Base-by-base conservation (phyloP, 2,888 invertebrate genomes). In the Noctua janthina region DNA sequence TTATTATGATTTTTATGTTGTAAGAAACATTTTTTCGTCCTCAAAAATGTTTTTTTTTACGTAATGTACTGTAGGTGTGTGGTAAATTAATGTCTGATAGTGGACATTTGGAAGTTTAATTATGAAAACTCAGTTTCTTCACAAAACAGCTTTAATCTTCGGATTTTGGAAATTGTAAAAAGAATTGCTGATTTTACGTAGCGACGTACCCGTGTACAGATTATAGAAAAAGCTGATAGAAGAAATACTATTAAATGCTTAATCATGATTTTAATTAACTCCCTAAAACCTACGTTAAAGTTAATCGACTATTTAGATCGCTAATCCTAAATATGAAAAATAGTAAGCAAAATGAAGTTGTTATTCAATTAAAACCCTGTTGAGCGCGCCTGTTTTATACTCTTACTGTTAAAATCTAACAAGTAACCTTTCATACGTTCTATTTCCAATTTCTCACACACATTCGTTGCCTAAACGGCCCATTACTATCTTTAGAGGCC, bases 401-500 rank as follows among this genome's bases (percentile, higher is more conserved):
- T 15, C 6, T 6, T 56, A 2, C 11, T 56, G 23, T 43, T 7
- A 29, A 70, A 20, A 39, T 49, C 11, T 10, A n/a, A n/a, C 8
- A 13, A 35, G 8, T n/a, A 81, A 59, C 5, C 23, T 76, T n/a
- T 23, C 17, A 56, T n/a, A 51, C 43, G n/a, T 43, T 66, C 0
- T 43, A 62, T 71, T 39, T 67, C n/a, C 23, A n/a, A 70, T 35
- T 68, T 78, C 54, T 39, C 59, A 13, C 56, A 67, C 64, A 70
- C 13, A 64, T 76, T 66, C 29, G 73, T 62, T 35, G 35, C 11
- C 59, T 66, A 59, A 64, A 17, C 17, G n/a, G 20, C 35, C n/a
- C 2, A n/a, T 62, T 13, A 73, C 77, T 70, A 73, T 59, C 39
- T 54, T 72, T 67, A 46, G 20, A 79, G 43, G 68, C 56, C 76